Conservation (phyloP, 2,113 vertebrate species). For the Aythya baeri region DNA sequence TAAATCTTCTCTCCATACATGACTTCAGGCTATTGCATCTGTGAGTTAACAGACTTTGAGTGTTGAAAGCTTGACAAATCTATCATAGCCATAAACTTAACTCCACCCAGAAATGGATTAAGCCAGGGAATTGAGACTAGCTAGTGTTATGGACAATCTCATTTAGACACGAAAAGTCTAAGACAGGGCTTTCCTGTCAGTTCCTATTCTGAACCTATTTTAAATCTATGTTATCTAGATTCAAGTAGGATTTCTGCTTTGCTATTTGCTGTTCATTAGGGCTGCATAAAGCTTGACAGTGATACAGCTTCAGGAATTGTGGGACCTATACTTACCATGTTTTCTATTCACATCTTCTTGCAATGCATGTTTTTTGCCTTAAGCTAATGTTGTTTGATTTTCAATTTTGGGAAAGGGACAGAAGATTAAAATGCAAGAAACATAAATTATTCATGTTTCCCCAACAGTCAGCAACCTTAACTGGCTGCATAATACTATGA, state of each 20-base stretch:
- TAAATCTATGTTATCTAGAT: background rate
- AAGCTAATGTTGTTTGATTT: background rate
- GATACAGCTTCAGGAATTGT: background rate
- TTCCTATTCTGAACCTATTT: background rate
- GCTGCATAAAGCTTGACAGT: background rate
- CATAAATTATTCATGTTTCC: background rate
- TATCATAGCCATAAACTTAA: background rate
- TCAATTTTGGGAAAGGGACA: background rate
- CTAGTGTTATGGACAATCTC: background rate
- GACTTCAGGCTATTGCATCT: constrained; percentile 26
- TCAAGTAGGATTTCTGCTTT: background rate
- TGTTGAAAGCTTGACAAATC: constrained; percentile 24
- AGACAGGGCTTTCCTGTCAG: background rate
- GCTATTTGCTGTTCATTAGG: background rate
- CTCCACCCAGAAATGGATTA: background rate
- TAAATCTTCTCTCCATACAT: constrained; percentile 42
- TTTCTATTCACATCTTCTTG: background rate
- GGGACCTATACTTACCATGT: background rate
- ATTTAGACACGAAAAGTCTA: background rate
- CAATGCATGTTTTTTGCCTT: background rate
- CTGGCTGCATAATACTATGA: background rate
- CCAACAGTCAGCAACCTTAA: background rate
- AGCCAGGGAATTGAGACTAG: background rate
- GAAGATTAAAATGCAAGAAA: background rate
- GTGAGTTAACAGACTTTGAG: background rate